A percentile compares a stretch with the other conserved stretches of the same genome.
These are phyloP conservation scores for Listronotus bonariensis DNA, from an alignment of 1,140 invertebrate species.

Conservation along the genomic window DNA sequence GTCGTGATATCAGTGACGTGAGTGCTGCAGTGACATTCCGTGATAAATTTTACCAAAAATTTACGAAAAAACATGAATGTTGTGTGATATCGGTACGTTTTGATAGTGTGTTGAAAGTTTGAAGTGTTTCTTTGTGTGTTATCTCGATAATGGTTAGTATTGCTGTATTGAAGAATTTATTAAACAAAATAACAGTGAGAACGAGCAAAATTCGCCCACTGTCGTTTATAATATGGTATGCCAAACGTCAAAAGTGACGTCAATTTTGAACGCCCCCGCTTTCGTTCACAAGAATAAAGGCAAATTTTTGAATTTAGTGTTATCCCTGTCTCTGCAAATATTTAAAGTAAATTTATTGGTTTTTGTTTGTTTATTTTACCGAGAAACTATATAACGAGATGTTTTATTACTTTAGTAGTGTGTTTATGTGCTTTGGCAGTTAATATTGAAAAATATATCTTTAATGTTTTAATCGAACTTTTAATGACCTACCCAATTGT, in stretches of 20 bases:
- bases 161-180: neutral
- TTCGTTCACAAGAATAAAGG: conserved; percentile 31
- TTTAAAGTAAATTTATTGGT: conserved; percentile 17
- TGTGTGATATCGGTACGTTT: conserved; percentile 39
- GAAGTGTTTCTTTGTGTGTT: conserved; percentile 8
- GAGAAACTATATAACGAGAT: neutral
- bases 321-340: conserved; percentile 22
- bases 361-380: conserved; percentile 21
- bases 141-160: conserved; percentile 32
- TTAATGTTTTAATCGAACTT: too few species aligned
- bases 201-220: conserved; percentile 37
- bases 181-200: neutral
- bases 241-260: conserved; percentile 50
- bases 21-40: conserved; percentile 21
- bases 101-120: conserved; percentile 1
- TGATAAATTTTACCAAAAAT: conserved; percentile 21
- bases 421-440: too few species aligned
- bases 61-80: conserved; percentile 12
- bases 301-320: conserved; percentile 32
- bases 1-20: conserved; percentile 8
- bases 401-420: neutral
- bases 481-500: too few species aligned
- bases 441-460: too few species aligned
- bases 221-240: conserved; percentile 43
- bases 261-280: conserved; percentile 47